phyloP scores from a whole-genome alignment of 2,797 vertebrate species.

The Glossophaga mutica region DNA sequence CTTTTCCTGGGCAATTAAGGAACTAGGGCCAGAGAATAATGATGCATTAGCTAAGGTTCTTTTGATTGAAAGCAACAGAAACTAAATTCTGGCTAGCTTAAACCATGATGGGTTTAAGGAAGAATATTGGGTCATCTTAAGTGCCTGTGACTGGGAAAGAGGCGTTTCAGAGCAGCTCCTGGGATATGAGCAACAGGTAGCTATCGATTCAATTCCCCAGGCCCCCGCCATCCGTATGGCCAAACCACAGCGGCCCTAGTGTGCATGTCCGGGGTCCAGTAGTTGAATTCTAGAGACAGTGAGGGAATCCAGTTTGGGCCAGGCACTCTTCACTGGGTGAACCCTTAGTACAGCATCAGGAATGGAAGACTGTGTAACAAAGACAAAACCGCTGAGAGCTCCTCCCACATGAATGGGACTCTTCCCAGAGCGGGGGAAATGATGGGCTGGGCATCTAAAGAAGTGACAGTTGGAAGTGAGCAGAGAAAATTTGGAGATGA shows the following conservation, averaged over 20 bases:
- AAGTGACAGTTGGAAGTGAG: neutral
- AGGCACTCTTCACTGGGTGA: neutral
- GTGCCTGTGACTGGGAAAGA: neutral
- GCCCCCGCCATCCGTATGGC: neutral
- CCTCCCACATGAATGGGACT: neutral
- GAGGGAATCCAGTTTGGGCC: neutral
- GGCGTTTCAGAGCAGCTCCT: neutral
- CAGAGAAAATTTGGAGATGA: neutral
- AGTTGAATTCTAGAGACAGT: neutral
- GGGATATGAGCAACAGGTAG: neutral
- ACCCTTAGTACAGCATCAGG: neutral
- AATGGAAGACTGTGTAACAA: neutral
- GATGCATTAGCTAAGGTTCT: neutral
- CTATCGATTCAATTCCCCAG: neutral
- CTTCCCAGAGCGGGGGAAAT: neutral
- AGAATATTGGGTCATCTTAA: neutral
- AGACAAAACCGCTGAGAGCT: neutral
- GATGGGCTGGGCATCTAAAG: neutral
- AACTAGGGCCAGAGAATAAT: neutral
- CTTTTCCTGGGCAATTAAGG: slow-evolving; percentile 1
- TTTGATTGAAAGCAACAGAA: slow-evolving; percentile 12
- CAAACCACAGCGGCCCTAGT: neutral
- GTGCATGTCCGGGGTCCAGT: neutral
- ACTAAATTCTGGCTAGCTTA: neutral
- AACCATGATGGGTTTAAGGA: neutral